Conservation (phyloP, 2,888 invertebrate species). For the Stratiomys singularior region DNA sequence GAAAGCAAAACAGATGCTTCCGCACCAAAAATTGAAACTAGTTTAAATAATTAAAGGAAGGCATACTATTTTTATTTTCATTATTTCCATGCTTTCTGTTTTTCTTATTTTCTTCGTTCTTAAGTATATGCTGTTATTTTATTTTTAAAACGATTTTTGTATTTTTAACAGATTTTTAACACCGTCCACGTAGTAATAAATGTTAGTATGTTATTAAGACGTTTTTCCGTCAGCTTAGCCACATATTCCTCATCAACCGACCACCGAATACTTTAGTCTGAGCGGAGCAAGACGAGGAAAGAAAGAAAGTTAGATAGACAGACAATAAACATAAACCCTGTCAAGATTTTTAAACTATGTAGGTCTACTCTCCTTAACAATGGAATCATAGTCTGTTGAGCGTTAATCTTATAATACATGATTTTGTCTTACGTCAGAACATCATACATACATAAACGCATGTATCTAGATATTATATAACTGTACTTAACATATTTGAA, state of each 20-base stretch:
- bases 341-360: neutral
- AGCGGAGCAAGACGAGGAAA: too few species aligned
- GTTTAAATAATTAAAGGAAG: neutral
- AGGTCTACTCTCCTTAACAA: neutral
- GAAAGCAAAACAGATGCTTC: conserved; percentile 16
- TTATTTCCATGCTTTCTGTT: neutral
- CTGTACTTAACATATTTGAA: conserved; percentile 36
- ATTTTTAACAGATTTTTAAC: neutral
- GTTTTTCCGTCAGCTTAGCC: conserved; percentile 6
- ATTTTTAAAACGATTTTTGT: neutral
- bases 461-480: neutral
- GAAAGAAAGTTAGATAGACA: too few species aligned
- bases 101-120: neutral
- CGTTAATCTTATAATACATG: conserved; percentile 11
- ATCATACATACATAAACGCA: neutral
- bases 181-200: neutral
- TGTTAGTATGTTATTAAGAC: too few species aligned
- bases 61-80: neutral
- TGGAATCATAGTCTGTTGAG: neutral
- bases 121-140: neutral
- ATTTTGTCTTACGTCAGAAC: conserved; percentile 23
- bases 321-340: neutral
- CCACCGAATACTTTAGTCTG: neutral
- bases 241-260: neutral
- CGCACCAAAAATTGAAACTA: neutral